Base-by-base conservation (phyloP, 2,797 vertebrate species). In the Pipistrellus kuhlii region DNA sequence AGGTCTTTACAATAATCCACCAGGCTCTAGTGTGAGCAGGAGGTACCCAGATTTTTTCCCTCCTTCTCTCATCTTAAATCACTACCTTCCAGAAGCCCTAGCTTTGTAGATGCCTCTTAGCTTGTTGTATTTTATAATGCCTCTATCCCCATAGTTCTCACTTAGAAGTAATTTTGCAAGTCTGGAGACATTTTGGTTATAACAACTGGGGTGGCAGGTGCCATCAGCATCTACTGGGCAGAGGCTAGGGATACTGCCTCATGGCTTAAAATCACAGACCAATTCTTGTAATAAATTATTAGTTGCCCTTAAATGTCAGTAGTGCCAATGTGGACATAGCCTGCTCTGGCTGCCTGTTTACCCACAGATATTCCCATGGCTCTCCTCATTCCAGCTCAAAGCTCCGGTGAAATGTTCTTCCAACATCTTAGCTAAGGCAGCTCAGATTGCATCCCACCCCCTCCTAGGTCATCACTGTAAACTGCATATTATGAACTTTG, bases 51-150 rank as follows among this genome's bases (percentile, higher is more conserved):
- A 53, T 18, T 85, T 80, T 35, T 82, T n/a, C 35, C 38, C 25
- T 83, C 11, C 32, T 23, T 20, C 13, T 89, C n/a, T 64, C 15
- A 55, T 7, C 59, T 75, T 41, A 73, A 75, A 41, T 57, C 9
- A 89, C 4, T 87, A 38, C 48, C 48, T 91, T 82, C 38, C 9
- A 73, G 48, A 88, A n/a, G 83, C 32, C 32, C 21, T 62, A 46
- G 27, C 20, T 17, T 41, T 20, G 55, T 59, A 30, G 14, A 12
- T 25, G 51, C 15, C 44, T 66, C 68, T 81, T 53, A 44, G 8
- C 4, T 35, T 48, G 18, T n/a, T 93, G 48, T 7, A 38, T 5
- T 5, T 75, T 66, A 21, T 8, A 11, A 75, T 85, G 75, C 48
- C 57, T 82, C 48, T 4, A 9, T 12, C 5, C 25, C 15, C 35